Percentiles rank a stretch among this genome's conserved stretches.
Evolutionary conservation across 2,113 vertebrate species (phyloP).

Genomic region (Mustela nigripes): DNA sequence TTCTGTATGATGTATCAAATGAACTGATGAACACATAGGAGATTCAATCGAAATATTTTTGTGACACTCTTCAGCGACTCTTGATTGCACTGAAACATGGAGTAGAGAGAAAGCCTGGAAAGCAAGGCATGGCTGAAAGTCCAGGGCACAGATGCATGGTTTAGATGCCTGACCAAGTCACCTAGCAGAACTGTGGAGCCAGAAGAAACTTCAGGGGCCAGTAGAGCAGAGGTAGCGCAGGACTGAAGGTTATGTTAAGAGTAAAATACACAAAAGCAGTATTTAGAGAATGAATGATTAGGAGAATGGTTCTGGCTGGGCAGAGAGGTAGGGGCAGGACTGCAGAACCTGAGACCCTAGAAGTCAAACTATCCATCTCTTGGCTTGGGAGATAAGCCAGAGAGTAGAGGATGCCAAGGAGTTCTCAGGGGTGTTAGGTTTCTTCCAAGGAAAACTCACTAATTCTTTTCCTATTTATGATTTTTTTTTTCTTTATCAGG

Average conservation of each 20-base stretch:
- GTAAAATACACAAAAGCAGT: background rate
- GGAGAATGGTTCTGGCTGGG: background rate
- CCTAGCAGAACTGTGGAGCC: background rate
- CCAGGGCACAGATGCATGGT: background rate
- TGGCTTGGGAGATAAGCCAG: background rate
- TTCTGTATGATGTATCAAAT: background rate
- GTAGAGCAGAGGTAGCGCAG: background rate
- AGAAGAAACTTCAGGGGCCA: too few relatives aligned
- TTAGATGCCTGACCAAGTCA: background rate
- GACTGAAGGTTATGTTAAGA: background rate
- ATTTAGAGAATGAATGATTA: background rate
- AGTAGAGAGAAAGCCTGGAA: background rate
- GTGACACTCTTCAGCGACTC: background rate
- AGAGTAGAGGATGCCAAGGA: background rate
- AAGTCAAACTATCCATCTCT: background rate
- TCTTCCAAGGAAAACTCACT: background rate
- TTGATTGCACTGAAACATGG: background rate
- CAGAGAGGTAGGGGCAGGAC: background rate
- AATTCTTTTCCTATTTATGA: background rate
- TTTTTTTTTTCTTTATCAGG: too few relatives aligned
- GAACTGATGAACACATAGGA: background rate
- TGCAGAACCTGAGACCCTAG: background rate
- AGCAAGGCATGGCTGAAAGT: background rate
- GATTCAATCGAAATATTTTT: background rate
- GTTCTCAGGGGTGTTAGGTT: too few relatives aligned